phyloP scores from a whole-genome alignment of 1,140 invertebrate species.

The Phenacoccus solenopsis region DNA sequence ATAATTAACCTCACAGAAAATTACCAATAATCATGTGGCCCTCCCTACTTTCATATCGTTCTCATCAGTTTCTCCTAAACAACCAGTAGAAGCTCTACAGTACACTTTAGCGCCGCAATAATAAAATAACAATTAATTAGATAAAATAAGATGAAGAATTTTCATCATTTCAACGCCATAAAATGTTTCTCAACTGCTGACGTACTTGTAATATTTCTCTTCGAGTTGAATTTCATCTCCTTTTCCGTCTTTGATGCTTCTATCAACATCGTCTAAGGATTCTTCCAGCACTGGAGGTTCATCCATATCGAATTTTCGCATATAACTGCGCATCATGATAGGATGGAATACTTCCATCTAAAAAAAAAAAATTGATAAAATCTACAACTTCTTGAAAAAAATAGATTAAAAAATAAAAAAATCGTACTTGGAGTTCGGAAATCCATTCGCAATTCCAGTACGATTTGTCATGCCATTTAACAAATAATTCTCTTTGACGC shows the following conservation, averaged over 20 bases:
- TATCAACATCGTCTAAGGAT: slow-evolving; percentile 61
- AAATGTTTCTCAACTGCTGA: no score
- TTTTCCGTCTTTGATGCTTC: slow-evolving; percentile 41
- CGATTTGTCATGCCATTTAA: slow-evolving; percentile 93
- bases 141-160: no score
- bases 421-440: slow-evolving; percentile 64
- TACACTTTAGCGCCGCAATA: no score
- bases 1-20: no score
- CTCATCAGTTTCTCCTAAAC: no score
- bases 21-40: no score
- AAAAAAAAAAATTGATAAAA: slow-evolving; percentile 21
- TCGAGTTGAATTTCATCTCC: slow-evolving; percentile 54
- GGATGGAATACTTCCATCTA: slow-evolving; percentile 94
- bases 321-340: slow-evolving; percentile 85
- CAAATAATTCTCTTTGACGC: slow-evolving; percentile 82
- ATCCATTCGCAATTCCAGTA: slow-evolving; percentile 99
- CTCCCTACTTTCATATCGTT: no score
- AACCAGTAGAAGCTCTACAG: no score
- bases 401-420: not conserved
- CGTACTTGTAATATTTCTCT: slow-evolving; percentile 63
- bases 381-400: not conserved
- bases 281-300: slow-evolving; percentile 96
- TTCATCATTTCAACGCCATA: no score
- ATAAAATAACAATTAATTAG: no score
- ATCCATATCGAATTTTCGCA: slow-evolving; percentile 93